Percentiles rank a stretch among this genome's conserved stretches.
Evolutionary conservation across 2,888 invertebrate genomes (phyloP).

Genomic region (Catocala nupta): DNA sequence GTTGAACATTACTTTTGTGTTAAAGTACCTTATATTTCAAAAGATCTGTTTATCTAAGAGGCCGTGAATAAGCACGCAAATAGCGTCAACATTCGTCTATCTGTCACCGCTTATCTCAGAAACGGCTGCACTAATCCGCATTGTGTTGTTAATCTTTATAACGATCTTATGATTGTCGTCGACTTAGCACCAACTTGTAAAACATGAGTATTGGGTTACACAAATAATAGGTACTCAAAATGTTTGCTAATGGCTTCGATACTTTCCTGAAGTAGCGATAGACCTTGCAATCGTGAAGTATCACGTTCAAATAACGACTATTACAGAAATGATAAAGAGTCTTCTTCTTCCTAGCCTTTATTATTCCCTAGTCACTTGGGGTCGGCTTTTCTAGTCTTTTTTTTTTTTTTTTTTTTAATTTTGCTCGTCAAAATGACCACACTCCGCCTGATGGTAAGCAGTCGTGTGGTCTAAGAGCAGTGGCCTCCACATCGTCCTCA

Average conservation of each 20-base stretch:
- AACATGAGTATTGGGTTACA: conserved; percentile 12
- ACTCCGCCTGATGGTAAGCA: no score
- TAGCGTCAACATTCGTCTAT: conserved; percentile 20
- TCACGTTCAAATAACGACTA: no score
- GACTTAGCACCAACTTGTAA: conserved; percentile 14
- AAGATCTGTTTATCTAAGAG: conserved; percentile 3
- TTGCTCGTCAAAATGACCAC: no score
- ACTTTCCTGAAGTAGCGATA: background rate
- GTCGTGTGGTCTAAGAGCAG: no score
- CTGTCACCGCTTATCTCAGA: conserved; percentile 8
- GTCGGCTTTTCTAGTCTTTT: no score
- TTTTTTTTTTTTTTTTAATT: no score
- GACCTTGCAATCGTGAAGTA: no score
- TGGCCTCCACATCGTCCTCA: no score
- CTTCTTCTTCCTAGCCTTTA: no score
- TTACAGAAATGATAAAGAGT: no score
- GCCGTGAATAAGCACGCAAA: conserved; percentile 3
- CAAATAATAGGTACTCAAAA: background rate
- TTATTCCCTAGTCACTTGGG: no score
- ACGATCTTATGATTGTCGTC: conserved; percentile 15
- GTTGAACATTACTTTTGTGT: no score
- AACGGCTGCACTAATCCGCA: conserved; percentile 3
- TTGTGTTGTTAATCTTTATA: conserved; percentile 12
- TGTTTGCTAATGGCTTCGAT: background rate
- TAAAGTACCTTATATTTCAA: background rate